These are phyloP conservation scores for Vanessa atalanta DNA, from an alignment of 1,140 invertebrate genomes.

Conservation along the genomic window DNA sequence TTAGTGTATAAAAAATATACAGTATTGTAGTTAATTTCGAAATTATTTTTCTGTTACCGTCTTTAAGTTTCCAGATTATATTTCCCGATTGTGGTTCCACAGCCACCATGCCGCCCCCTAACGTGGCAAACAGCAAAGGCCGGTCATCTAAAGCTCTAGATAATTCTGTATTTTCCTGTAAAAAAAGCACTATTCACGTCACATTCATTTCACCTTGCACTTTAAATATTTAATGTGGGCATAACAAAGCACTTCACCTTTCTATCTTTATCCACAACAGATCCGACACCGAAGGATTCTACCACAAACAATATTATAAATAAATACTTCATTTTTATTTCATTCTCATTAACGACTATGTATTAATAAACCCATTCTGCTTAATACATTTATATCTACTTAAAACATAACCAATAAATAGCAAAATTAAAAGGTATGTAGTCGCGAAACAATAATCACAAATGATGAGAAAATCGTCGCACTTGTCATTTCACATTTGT, in stretches of 20 bases:
- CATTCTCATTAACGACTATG: conserved; percentile 2
- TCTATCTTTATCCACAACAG: conserved; percentile 59
- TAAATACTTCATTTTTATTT: conserved; percentile 58
- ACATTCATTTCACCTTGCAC: conserved; percentile 47
- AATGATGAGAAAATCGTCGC: conserved; percentile 21
- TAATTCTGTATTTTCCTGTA: conserved; percentile 84
- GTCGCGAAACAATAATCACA: conserved; percentile 30
- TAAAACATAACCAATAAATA: conserved; percentile 13
- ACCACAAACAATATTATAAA: conserved; percentile 57
- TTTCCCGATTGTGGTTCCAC: conserved; percentile 91
- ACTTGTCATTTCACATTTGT: not conserved
- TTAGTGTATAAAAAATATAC: too few relatives aligned
- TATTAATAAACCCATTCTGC: conserved; percentile 22
- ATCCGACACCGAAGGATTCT: conserved; percentile 53
- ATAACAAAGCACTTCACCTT: conserved; percentile 62
- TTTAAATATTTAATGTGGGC: conserved; percentile 38
- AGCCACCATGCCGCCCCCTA: conserved; percentile 94
- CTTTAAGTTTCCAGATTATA: conserved; percentile 93
- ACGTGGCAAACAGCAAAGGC: conserved; percentile 92
- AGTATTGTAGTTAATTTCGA: not conserved
- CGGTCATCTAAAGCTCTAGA: conserved; percentile 85
- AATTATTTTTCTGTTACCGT: conserved; percentile 83
- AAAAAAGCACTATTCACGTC: conserved; percentile 46
- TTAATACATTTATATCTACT: conserved; percentile 1
- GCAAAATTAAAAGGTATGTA: conserved; percentile 24